Evolutionary conservation across 2,888 invertebrate genomes (phyloP), one percentile per base, ranked within the genome.

Genomic region (Macaria notata): DNA sequence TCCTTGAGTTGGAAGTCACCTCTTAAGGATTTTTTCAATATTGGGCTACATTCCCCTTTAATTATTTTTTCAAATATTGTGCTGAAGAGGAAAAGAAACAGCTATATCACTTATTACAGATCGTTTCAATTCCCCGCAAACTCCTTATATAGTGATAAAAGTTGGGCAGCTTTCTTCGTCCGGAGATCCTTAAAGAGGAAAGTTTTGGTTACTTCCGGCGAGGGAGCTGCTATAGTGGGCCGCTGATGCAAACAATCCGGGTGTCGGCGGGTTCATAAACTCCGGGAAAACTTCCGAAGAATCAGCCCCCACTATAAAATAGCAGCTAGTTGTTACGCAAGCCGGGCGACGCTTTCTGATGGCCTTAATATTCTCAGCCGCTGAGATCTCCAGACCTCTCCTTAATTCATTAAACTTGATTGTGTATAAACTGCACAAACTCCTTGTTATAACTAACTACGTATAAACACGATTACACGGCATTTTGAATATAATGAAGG

Each of bases 161-260:
- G 70, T 78, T 74, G 69, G 70, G 63, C 66, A 65, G 64, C 65
- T 63, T 71, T 72, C 70, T 74, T 75, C 68, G 69, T 58, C 56
- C 65, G 61, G 56, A 63, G 69, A 70, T 73, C 71, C 69, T 76
- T 77, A 79, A 81, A 81, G 78, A 75, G 70, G 66, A 76, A 83
- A 84, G 79, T 83, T 85, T 79, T 68, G 68, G 66, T 70, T 71
- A 72, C 76, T 79, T 79, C 76, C 78, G 75, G 65, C 71, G 62
- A 62, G 69, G 68, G 52, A 62, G 69, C 73, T 60, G 63, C 69
- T 62, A 61, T 56, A 69, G 64, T 69, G 65, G 65, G 63, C 64
- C 64, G 70, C 70, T 74, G 73, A 72, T 76, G 73, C 80, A 79
- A 84, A 81, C 83, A 84, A 81, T 81, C 73, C 72, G 73, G 73